Evolutionary conservation across 2,797 vertebrate species (phyloP).

Genomic region (Trematomus bernacchii): DNA sequence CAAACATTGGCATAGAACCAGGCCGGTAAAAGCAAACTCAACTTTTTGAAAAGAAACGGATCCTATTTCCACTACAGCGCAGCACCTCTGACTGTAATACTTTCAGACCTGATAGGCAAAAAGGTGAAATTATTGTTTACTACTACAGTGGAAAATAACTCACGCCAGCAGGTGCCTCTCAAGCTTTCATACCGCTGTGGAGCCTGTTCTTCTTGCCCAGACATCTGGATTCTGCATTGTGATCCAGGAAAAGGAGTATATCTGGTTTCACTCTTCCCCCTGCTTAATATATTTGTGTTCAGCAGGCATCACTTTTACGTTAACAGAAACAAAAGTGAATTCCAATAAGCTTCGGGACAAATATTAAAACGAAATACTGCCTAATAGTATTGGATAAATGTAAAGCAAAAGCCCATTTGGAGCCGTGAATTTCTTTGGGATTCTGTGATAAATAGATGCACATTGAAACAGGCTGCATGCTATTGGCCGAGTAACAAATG

Average conservation of each 20-base stretch:
- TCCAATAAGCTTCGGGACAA: slow-evolving; percentile 9
- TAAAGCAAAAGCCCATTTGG: slow-evolving; percentile 26
- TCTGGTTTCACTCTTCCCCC: slow-evolving; percentile 11
- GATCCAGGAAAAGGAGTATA: slow-evolving; percentile 19
- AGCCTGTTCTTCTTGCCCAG: slow-evolving; percentile 36
- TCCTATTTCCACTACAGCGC: slow-evolving; percentile 24
- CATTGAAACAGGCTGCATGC: slow-evolving; percentile 63
- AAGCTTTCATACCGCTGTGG: slow-evolving; percentile 38
- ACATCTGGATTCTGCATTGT: slow-evolving; percentile 51
- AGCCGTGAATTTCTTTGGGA: slow-evolving; percentile 38
- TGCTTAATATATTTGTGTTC: slow-evolving; percentile 7
- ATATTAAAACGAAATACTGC: slow-evolving; percentile 14
- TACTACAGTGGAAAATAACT: slow-evolving; percentile 66
- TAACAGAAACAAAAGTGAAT: slow-evolving; percentile 26
- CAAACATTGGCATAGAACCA: slow-evolving; percentile 47
- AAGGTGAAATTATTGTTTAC: slow-evolving; percentile 65
- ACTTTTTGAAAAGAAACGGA: slow-evolving; percentile 61
- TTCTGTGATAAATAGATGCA: slow-evolving; percentile 62
- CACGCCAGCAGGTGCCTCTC: slow-evolving; percentile 53
- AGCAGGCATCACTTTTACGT: slow-evolving; percentile 18
- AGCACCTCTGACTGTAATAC: not conserved
- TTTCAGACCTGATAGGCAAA: slow-evolving; percentile 28
- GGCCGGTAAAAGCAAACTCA: slow-evolving; percentile 36
- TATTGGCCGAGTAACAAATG: slow-evolving; percentile 72
- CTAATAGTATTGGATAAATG: slow-evolving; percentile 19